Evolutionary conservation across 2,113 vertebrate species (phyloP).

Genomic region (Crotalus viridis): DNA sequence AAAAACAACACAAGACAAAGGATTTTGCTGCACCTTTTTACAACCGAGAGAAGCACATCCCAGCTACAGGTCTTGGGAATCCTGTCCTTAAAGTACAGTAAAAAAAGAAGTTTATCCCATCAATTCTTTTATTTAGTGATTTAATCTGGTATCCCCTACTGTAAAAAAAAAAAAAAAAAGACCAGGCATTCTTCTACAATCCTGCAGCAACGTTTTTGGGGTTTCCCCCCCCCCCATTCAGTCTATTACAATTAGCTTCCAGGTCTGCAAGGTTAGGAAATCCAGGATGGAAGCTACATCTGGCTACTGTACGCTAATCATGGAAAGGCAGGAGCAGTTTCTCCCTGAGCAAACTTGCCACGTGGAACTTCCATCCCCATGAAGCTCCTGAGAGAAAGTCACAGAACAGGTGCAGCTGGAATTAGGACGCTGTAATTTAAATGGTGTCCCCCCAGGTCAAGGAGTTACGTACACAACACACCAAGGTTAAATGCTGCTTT

Average conservation of each 20-base stretch:
- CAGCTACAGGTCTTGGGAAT: background rate
- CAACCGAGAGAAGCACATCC: background rate
- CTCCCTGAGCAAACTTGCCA: background rate
- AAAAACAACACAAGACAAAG: background rate
- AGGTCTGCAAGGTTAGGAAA: background rate
- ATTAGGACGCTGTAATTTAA: background rate
- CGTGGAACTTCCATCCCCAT: background rate
- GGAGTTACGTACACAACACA: background rate
- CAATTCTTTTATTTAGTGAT: background rate
- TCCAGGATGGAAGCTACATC: background rate
- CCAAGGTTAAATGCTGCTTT: background rate
- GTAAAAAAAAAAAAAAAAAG: background rate
- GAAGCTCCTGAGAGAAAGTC: background rate
- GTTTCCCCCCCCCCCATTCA: background rate
- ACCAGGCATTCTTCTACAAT: background rate
- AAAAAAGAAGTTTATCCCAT: background rate
- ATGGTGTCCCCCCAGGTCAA: background rate
- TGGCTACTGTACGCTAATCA: background rate
- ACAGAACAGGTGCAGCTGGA: background rate
- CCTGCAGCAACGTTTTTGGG: background rate
- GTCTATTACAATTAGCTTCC: background rate
- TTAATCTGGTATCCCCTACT: background rate
- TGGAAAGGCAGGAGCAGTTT: background rate
- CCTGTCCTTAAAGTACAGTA: background rate
- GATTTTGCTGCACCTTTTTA: background rate